Conservation (phyloP, 2,113 vertebrate species). For the Speoplatyrhinus poulsoni region DNA sequence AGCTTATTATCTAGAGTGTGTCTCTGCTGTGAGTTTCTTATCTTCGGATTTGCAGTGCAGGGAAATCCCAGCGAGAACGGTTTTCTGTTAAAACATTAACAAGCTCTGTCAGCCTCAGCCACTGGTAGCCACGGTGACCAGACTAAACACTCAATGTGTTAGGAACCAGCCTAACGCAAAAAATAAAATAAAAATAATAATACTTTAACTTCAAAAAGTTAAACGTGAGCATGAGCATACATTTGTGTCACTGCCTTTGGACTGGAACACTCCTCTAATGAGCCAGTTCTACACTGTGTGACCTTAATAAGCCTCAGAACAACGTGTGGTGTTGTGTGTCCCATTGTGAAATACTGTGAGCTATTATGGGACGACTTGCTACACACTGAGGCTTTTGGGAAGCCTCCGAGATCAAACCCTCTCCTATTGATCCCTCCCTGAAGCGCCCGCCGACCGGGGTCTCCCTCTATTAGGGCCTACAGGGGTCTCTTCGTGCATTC, state of each 20-base stretch:
- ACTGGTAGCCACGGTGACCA: constrained; percentile 54
- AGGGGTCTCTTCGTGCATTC: constrained; percentile 54
- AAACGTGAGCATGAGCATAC: background rate
- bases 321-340: background rate
- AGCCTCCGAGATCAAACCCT: constrained; percentile 44
- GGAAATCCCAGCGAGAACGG: constrained; percentile 40
- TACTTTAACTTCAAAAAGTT: background rate
- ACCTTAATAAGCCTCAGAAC: background rate
- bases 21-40: constrained; percentile 75
- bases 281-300: background rate
- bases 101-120: constrained; percentile 3
- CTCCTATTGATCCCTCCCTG: constrained; percentile 29
- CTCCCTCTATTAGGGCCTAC: constrained; percentile 33
- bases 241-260: background rate
- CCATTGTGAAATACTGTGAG: too few species aligned
- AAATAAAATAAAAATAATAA: background rate
- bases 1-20: constrained; percentile 87
- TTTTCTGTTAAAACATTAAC: constrained; percentile 72
- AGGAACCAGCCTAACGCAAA: constrained; percentile 4
- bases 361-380: background rate
- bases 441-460: constrained; percentile 26
- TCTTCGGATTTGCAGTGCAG: constrained; percentile 47
- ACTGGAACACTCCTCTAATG: background rate
- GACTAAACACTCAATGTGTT: constrained; percentile 37
- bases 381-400: constrained; percentile 27